Conservation (phyloP, 2,797 vertebrate genomes). For the Eulemur albifrons region DNA sequence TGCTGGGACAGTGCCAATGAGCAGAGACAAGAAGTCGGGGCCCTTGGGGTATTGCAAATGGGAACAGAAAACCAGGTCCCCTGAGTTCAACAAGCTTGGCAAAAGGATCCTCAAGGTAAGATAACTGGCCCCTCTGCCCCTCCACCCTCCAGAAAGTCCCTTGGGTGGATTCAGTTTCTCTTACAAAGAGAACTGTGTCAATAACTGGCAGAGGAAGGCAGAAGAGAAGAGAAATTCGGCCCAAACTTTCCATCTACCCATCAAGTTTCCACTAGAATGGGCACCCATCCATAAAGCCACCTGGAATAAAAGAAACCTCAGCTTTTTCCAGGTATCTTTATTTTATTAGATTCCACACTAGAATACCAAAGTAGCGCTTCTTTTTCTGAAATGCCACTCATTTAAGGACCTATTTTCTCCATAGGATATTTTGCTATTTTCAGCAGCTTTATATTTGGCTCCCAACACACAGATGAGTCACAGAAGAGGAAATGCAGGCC, state of each 20-base stretch:
- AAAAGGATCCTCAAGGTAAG: slow-evolving; percentile 17
- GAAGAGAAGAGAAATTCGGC: background rate
- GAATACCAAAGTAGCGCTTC: background rate
- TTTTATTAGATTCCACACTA: background rate
- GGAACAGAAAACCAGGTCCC: slow-evolving; percentile 34
- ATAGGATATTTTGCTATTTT: background rate
- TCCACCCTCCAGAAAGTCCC: background rate
- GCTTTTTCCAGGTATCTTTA: background rate
- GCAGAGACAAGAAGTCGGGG: background rate
- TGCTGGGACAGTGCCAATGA: background rate
- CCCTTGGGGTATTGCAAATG: background rate
- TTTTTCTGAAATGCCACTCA: background rate
- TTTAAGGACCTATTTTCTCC: background rate
- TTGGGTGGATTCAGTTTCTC: background rate
- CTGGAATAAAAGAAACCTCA: background rate
- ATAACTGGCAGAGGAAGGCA: background rate
- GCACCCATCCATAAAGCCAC: background rate
- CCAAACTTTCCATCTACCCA: background rate
- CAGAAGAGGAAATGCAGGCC: background rate
- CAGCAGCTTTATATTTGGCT: background rate
- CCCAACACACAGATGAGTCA: background rate
- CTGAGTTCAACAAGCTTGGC: slow-evolving; percentile 16
- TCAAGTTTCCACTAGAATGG: background rate
- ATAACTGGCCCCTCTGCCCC: background rate
- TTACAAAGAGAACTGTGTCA: slow-evolving; percentile 59